Conservation (phyloP, 2,797 vertebrate species). For the Tapera naevia region DNA sequence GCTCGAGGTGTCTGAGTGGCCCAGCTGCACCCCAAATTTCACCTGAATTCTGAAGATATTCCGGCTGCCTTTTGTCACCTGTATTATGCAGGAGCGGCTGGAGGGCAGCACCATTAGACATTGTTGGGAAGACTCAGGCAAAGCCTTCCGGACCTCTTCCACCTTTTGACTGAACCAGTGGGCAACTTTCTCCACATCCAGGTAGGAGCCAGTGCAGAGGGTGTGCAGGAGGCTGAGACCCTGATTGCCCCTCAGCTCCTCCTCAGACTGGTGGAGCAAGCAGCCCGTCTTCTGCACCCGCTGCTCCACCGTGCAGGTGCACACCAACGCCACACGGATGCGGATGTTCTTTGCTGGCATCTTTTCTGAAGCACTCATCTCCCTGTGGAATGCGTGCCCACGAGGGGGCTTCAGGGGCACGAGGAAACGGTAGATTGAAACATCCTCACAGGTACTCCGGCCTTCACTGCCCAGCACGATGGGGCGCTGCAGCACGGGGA, state of each 20-base stretch:
- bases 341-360: no score
- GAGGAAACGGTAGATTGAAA: accelerated
- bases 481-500: no score
- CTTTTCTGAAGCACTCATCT: no score
- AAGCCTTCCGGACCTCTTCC: accelerated
- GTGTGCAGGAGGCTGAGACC: accelerated
- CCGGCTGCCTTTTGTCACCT: not conserved
- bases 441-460: accelerated
- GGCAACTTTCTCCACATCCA: not conserved
- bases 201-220: not conserved
- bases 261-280: not conserved
- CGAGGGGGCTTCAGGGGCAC: accelerated
- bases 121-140: no score
- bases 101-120: not conserved
- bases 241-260: not conserved
- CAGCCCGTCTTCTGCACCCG: not conserved
- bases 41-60: not conserved
- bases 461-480: not conserved
- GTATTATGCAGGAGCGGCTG: not conserved
- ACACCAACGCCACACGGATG: accelerated
- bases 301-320: accelerated
- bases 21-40: not conserved
- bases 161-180: accelerated
- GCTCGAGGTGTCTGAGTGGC: not conserved
- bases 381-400: not conserved